A percentile compares a stretch with the other conserved stretches of the same genome.
Conservation (phyloP, 2,888 invertebrate species). For the Seira sanloemensis region DNA sequence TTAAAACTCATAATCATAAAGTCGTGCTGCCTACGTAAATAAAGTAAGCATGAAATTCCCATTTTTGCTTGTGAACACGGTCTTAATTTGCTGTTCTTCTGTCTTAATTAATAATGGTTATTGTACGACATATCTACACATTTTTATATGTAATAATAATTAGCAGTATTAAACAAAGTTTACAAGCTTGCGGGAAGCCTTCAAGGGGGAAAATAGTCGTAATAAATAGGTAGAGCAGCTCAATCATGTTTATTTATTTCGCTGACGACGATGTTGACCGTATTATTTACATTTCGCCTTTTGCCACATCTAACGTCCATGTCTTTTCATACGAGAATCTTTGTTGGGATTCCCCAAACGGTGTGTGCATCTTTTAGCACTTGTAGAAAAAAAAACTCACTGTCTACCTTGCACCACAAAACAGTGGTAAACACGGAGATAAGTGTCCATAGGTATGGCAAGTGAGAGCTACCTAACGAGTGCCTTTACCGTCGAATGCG, state of each 20-base stretch:
- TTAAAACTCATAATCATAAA: not conserved
- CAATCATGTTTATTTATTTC: constrained; percentile 8
- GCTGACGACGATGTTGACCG: not conserved
- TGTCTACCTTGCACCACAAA: not conserved
- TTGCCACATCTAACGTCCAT: constrained; percentile 10
- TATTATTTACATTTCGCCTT: not conserved
- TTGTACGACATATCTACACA: not conserved
- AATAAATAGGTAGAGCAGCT: not conserved
- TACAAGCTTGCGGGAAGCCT: not conserved
- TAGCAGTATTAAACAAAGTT: not conserved
- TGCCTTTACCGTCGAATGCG: too few species aligned
- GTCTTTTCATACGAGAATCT: constrained; percentile 4
- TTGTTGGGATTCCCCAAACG: constrained; percentile 51
- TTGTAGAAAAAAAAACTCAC: not conserved
- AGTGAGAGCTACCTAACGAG: too few species aligned
- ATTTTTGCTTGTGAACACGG: not conserved
- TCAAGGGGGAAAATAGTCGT: too few species aligned
- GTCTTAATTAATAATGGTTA: not conserved
- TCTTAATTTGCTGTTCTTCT: too few species aligned
- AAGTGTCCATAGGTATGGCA: not conserved
- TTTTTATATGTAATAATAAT: not conserved
- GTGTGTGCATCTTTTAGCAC: not conserved
- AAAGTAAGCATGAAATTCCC: not conserved
- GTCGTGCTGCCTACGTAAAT: too few species aligned
- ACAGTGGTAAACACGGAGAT: not conserved